phyloP scores from a whole-genome alignment of 2,113 vertebrate genomes.

The Nannobrachium achirus region DNA sequence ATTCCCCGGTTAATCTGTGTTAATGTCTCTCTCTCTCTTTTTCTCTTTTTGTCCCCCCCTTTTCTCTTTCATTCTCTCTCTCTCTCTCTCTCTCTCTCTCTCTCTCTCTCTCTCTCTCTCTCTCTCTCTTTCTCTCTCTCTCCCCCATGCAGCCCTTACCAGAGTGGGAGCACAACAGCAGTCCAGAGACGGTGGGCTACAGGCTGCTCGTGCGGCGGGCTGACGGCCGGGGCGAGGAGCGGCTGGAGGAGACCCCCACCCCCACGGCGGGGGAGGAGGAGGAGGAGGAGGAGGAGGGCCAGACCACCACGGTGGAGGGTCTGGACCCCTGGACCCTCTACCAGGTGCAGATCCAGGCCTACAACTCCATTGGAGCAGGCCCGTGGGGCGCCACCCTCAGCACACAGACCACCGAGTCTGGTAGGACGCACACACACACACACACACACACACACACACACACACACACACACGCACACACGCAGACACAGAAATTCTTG shows the following conservation, averaged over 20 bases:
- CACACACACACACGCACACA: conserved; percentile 6
- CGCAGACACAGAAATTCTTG: conserved; percentile 14
- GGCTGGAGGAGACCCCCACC: conserved; percentile 55
- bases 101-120: no score
- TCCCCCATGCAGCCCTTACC: conserved; percentile 83
- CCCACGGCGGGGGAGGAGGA: conserved; percentile 64
- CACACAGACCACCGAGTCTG: conserved; percentile 87
- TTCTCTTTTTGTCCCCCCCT: no score
- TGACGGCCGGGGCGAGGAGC: conserved; percentile 67
- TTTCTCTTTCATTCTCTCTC: no score
- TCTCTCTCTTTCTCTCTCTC: no score
- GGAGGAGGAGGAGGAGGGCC: conserved; percentile 58
- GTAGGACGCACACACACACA: conserved; percentile 67
- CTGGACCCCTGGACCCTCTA: conserved; percentile 92
- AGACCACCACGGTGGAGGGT: conserved; percentile 85
- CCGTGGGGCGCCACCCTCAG: conserved; percentile 87
- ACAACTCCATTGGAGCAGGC: conserved; percentile 91
- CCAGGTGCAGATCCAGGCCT: conserved; percentile 90
- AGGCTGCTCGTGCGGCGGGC: conserved; percentile 79
- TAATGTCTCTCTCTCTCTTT: no score
- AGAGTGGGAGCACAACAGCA: conserved; percentile 88
- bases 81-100: no score
- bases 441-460: conserved; percentile 8
- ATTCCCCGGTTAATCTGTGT: no score
- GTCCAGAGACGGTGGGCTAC: conserved; percentile 91